These are phyloP conservation scores for Eriocheir sinensis DNA, from an alignment of 1,140 invertebrate species.

Conservation along the genomic window DNA sequence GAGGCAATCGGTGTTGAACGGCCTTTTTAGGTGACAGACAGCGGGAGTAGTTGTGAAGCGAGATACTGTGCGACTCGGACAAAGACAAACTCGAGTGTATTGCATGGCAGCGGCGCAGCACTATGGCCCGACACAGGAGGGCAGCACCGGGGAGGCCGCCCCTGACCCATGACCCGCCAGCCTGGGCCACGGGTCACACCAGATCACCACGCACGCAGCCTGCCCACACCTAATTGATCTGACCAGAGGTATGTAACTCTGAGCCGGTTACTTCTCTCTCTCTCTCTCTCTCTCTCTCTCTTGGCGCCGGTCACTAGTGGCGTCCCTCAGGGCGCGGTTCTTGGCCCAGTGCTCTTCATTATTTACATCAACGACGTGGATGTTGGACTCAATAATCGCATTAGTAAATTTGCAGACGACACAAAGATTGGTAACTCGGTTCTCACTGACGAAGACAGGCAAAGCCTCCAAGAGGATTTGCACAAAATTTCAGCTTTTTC, in stretches of 20 bases:
- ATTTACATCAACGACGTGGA: too few relatives aligned
- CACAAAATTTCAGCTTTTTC: too few relatives aligned
- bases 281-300: too few relatives aligned
- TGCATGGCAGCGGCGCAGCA: background rate
- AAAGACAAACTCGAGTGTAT: background rate
- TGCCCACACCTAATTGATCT: background rate
- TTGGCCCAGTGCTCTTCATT: too few relatives aligned
- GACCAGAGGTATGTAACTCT: background rate
- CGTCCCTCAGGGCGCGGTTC: too few relatives aligned
- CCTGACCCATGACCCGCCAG: slow-evolving; percentile 10
- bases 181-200: background rate
- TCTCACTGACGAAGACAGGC: too few relatives aligned
- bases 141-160: background rate
- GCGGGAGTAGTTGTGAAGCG: background rate
- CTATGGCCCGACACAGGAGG: background rate
- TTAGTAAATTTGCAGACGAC: too few relatives aligned
- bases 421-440: too few relatives aligned
- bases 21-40: background rate
- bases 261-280: too few relatives aligned
- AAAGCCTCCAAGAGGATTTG: too few relatives aligned
- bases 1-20: background rate
- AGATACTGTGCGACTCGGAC: background rate
- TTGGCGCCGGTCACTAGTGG: too few relatives aligned
- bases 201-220: background rate
- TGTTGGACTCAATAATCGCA: too few relatives aligned